These are phyloP conservation scores for Malurus cyaneus DNA, from an alignment of 2,113 vertebrate genomes.

Conservation along the genomic window DNA sequence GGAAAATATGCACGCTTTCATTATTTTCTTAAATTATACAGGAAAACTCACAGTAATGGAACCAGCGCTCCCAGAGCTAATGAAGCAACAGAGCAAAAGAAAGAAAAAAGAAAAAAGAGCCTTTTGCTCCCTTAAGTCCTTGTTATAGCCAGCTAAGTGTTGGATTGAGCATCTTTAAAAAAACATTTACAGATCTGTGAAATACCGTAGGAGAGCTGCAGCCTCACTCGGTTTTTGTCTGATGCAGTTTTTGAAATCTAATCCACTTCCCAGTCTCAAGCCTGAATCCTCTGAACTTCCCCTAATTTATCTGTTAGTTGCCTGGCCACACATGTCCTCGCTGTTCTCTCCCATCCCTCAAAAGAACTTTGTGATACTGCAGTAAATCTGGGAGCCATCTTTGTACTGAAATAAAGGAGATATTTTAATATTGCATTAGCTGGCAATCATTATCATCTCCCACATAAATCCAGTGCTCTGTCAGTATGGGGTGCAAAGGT, in stretches of 20 bases:
- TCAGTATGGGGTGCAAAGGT: constrained; percentile 23
- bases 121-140: constrained; percentile 90
- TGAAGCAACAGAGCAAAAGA: constrained; percentile 75
- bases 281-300: background rate
- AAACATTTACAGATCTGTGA: constrained; percentile 83
- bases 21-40: constrained; percentile 82
- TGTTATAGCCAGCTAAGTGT: constrained; percentile 88
- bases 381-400: background rate
- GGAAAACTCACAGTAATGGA: constrained; percentile 83
- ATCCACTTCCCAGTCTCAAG: constrained; percentile 57
- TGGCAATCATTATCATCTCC: constrained; percentile 31
- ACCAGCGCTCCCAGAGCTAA: constrained; percentile 82
- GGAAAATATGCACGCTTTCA: constrained; percentile 64
- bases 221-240: constrained; percentile 71
- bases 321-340: background rate
- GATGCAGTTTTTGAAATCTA: constrained; percentile 67
- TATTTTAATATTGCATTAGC: constrained; percentile 49
- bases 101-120: constrained; percentile 62
- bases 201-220: constrained; percentile 74
- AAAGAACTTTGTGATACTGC: background rate
- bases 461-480: background rate
- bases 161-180: constrained; percentile 84
- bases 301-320: background rate
- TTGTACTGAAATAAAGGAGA: background rate
- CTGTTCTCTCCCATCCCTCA: background rate